Evolutionary conservation across 2,113 vertebrate genomes (phyloP).

Genomic region (Callorhinus ursinus): DNA sequence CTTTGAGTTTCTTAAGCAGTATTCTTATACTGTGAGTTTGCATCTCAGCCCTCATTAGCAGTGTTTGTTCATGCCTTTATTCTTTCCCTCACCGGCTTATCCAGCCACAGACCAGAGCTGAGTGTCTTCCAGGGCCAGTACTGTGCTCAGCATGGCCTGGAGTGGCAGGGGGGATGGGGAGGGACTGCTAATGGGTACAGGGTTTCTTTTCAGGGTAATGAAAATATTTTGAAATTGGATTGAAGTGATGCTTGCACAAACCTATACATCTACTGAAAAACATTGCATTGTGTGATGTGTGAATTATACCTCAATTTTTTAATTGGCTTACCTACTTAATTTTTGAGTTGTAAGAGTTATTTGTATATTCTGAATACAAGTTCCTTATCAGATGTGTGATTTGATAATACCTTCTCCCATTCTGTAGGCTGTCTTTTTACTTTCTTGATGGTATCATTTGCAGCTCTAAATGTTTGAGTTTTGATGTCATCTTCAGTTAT

Average conservation of each 20-base stretch:
- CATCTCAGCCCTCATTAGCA: not conserved
- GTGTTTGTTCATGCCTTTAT: not conserved
- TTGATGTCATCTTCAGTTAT: not conserved
- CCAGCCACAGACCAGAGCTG: not conserved
- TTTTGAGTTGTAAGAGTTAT: not conserved
- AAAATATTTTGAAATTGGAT: not conserved
- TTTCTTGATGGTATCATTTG: not conserved
- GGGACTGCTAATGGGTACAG: not conserved
- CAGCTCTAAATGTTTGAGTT: not conserved
- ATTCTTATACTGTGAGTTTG: not conserved
- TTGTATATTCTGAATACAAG: not conserved
- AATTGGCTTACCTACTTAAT: not conserved
- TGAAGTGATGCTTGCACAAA: not conserved
- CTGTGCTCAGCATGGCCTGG: not conserved
- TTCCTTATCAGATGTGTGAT: not conserved
- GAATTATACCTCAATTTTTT: not conserved
- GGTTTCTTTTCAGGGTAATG: not conserved
- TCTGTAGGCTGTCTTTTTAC: not conserved
- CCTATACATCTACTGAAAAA: not conserved
- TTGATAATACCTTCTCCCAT: not conserved
- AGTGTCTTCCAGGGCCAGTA: accelerated
- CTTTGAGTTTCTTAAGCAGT: not conserved
- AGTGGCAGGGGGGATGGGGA: not conserved
- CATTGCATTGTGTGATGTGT: not conserved
- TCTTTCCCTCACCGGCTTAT: not conserved